Conservation (phyloP, 2,113 vertebrate species). For the Suncus etruscus region DNA sequence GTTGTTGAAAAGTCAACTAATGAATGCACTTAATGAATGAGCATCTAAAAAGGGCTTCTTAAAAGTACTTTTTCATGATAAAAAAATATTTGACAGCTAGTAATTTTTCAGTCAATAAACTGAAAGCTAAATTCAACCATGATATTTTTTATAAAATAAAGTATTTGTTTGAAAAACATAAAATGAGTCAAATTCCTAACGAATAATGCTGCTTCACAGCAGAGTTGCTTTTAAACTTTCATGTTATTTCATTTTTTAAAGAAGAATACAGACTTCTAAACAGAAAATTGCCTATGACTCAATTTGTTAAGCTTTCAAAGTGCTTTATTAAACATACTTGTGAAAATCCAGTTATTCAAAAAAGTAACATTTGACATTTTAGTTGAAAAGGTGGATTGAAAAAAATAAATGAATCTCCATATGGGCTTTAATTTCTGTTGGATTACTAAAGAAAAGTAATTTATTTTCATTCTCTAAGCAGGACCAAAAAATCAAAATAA, state of each 20-base stretch:
- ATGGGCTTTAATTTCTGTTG: constrained; percentile 62
- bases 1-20: neutral
- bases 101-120: constrained; percentile 63
- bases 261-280: constrained; percentile 33
- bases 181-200: constrained; percentile 52
- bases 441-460: constrained; percentile 48
- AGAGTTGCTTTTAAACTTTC: constrained; percentile 31
- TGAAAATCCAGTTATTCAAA: constrained; percentile 56
- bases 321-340: constrained; percentile 35
- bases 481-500: constrained; percentile 64
- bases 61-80: constrained; percentile 22
- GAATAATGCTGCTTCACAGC: neutral
- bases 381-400: constrained; percentile 43
- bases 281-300: constrained; percentile 12
- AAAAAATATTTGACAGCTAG: constrained; percentile 60
- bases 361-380: constrained; percentile 67
- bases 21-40: constrained; percentile 41
- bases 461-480: constrained; percentile 64
- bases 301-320: constrained; percentile 44
- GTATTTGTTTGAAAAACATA: constrained; percentile 62
- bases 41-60: neutral
- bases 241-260: constrained; percentile 33
- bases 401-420: constrained; percentile 61
- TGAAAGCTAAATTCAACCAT: constrained; percentile 55
- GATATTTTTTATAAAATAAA: constrained; percentile 47